Conservation (phyloP, 2,797 vertebrate species). For the Pangasius krempfi region DNA sequence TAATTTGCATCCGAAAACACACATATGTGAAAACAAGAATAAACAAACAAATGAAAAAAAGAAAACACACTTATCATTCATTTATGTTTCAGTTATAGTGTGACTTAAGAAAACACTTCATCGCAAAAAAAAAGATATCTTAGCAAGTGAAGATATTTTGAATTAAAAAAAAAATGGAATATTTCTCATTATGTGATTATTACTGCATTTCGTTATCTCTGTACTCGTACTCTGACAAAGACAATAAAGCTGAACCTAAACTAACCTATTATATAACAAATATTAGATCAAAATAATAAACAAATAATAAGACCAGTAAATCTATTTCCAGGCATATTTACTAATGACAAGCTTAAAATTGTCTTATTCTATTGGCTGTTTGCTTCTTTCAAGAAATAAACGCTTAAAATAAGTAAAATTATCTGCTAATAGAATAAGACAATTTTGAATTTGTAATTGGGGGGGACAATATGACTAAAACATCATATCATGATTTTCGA, state of each 20-base stretch:
- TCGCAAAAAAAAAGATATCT: neutral
- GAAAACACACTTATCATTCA: conserved; percentile 40
- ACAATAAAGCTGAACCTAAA: no score
- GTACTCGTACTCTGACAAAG: no score
- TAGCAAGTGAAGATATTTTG: neutral
- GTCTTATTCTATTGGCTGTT: neutral
- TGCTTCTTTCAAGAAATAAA: neutral
- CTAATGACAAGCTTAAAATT: neutral
- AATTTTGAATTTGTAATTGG: neutral
- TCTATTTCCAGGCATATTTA: neutral
- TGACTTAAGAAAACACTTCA: neutral
- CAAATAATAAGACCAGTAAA: neutral
- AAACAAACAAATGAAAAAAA: conserved; percentile 53
- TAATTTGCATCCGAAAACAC: conserved; percentile 61
- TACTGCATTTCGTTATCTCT: no score
- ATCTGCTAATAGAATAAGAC: neutral
- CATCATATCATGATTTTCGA: neutral
- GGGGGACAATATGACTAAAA: neutral
- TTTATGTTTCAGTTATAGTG: neutral
- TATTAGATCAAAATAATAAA: neutral
- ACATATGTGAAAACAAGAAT: conserved; percentile 41
- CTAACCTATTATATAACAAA: neutral
- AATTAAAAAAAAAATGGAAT: neutral
- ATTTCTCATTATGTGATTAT: neutral
- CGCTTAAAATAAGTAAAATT: neutral